Percentiles rank a stretch among this genome's conserved stretches.
Evolutionary conservation across 2,113 vertebrate genomes (phyloP).

Genomic region (Clinocottus analis): DNA sequence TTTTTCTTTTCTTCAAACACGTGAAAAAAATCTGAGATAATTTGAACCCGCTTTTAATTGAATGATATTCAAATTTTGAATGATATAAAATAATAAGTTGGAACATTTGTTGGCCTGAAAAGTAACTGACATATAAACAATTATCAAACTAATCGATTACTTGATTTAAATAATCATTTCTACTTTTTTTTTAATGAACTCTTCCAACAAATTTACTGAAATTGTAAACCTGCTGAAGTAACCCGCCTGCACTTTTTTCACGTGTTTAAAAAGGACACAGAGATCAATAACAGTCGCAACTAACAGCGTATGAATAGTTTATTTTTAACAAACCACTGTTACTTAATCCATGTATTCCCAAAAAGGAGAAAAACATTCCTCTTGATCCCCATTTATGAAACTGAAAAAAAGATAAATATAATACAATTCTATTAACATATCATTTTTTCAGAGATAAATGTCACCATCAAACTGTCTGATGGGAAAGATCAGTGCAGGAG

Average conservation of each 20-base stretch:
- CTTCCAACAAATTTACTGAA: neutral
- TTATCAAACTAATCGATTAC: neutral
- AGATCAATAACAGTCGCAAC: neutral
- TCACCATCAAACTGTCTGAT: conserved; percentile 31
- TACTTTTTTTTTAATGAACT: neutral
- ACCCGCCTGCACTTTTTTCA: neutral
- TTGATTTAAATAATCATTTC: neutral
- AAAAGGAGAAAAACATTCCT: neutral
- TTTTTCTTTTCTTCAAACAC: conserved; percentile 1
- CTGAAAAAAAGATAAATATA: conserved; percentile 39
- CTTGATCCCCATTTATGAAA: neutral
- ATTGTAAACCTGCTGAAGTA: neutral
- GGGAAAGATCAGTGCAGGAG: neutral
- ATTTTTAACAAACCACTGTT: neutral
- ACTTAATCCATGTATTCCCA: neutral
- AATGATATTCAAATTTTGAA: neutral
- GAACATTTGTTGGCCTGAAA: neutral
- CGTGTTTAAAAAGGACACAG: neutral
- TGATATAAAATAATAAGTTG: neutral
- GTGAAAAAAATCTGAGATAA: neutral
- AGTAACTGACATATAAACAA: neutral
- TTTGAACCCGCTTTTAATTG: neutral
- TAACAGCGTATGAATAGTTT: neutral
- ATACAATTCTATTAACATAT: conserved; percentile 13
- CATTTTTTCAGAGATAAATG: conserved; percentile 36